Evolutionary conservation across 1,140 invertebrate species (phyloP), one percentile per base, ranked within the genome.

Genomic region (Bathynomus jamesi): DNA sequence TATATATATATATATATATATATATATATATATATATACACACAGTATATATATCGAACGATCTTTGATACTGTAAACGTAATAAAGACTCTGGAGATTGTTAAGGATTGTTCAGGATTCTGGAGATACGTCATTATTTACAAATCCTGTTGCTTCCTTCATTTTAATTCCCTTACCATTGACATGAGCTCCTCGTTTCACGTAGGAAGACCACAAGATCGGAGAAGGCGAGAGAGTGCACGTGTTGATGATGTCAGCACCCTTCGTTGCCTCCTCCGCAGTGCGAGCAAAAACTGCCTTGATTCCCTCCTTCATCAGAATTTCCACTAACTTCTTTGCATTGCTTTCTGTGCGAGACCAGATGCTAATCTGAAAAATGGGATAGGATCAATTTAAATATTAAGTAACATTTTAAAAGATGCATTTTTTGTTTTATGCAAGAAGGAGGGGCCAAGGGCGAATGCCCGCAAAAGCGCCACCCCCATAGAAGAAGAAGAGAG

Each of bases 161-260:
- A 32, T 17, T 25, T 62, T n/a, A n/a, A n/a, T n/a, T n/a, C n/a
- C n/a, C 67, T 32, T 73, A 83, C 83, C 82, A 80, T 83, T 83
- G 30, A 84, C 81, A 73, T 83, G 82, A 65, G 81, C 81, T 30
- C 80, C 80, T 13, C 77, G 74, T 78, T 83, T 83, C 5, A 84
- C 78, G 82, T 82, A 84, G 28, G 78, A 75, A 13, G 65, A 67
- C 61, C 79, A 75, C 30, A 84, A 65, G 10, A 83, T 75, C 28
- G 82, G 81, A 46, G 67, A 78, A 24, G 71, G 72, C n/a, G 82
- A 76, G 25, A 74, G 76, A 24, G 83, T 83, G n/a, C 80, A 83
- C 17, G 81, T 83, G 28, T 81, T 78, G 53, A 84, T 83, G 24
- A 84, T 78, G 78, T 84, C 83, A 61, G 83, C 83, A 76, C 79